Evolutionary conservation across 2,888 invertebrate species (phyloP).

Genomic region (Entomobrya proxima): DNA sequence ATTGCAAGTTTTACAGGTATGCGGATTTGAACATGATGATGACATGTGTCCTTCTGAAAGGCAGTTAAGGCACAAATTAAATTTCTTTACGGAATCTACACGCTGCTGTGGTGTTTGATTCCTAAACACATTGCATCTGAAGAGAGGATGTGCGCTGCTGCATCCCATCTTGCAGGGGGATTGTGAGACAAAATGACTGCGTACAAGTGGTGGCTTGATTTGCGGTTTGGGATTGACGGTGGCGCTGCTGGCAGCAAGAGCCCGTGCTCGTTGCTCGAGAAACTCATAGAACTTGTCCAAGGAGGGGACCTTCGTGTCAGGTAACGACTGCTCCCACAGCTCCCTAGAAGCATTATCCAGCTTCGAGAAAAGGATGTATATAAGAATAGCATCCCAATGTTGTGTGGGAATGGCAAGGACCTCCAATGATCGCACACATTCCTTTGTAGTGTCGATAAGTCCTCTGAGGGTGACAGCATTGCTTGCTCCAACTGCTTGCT

Average conservation of each 20-base stretch:
- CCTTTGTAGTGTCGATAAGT: constrained; percentile 48
- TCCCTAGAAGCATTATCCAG: constrained; percentile 36
- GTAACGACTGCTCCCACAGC: constrained; percentile 55
- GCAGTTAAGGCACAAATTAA: too few species aligned
- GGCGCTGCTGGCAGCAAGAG: constrained; percentile 39
- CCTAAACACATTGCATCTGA: not conserved
- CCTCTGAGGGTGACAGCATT: not conserved
- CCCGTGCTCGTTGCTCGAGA: constrained; percentile 44
- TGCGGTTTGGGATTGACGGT: not conserved
- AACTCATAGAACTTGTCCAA: constrained; percentile 29
- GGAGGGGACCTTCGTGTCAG: constrained; percentile 14
- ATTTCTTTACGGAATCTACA: too few species aligned
- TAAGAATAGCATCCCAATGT: constrained; percentile 26
- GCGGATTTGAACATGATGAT: too few species aligned
- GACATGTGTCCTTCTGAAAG: too few species aligned
- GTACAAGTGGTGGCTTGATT: not conserved
- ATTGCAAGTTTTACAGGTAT: too few species aligned
- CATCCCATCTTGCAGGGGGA: not conserved
- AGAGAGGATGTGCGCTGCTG: not conserved
- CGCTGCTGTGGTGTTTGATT: not conserved
- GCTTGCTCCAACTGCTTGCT: not conserved
- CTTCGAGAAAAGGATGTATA: constrained; percentile 44
- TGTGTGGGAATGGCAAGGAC: not conserved
- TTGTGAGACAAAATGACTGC: not conserved
- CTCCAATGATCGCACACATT: constrained; percentile 49